A percentile compares a stretch with the other conserved stretches of the same genome.
These are phyloP conservation scores for Rafetus swinhoei DNA, from an alignment of 2,113 vertebrate species.

Conservation along the genomic window DNA sequence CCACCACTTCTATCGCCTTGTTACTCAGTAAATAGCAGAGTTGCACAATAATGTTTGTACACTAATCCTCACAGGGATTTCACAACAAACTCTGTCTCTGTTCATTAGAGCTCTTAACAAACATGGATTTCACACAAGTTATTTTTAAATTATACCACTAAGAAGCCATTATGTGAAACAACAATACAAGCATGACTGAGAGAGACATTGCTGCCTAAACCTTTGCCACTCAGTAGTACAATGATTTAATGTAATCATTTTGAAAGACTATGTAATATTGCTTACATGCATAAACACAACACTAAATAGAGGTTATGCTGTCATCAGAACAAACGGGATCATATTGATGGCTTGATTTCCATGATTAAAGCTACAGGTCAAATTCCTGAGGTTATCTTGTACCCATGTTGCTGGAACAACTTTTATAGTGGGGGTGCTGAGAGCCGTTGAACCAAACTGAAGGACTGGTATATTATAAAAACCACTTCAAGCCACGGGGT, in stretches of 20 bases:
- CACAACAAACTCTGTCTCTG: not conserved
- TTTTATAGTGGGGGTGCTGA: too few relatives aligned
- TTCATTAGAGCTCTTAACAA: constrained; percentile 45
- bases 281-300: not conserved
- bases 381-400: not conserved
- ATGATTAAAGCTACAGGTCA: not conserved
- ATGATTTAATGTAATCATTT: not conserved
- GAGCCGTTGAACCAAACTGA: too few relatives aligned
- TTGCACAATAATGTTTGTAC: constrained; percentile 18
- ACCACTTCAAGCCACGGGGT: too few relatives aligned
- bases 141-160: constrained; percentile 43
- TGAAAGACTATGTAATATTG: not conserved
- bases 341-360: not conserved
- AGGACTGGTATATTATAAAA: too few relatives aligned
- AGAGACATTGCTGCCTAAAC: not conserved
- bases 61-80: constrained; percentile 48
- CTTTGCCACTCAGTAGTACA: not conserved
- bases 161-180: constrained; percentile 31
- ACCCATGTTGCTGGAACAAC: not conserved
- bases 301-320: not conserved
- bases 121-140: not conserved
- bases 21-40: constrained; percentile 35
- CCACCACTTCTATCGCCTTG: not conserved
- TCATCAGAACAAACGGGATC: not conserved
- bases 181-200: not conserved